Conservation (phyloP, 2,113 vertebrate genomes). For the Butastur rufipennis region DNA sequence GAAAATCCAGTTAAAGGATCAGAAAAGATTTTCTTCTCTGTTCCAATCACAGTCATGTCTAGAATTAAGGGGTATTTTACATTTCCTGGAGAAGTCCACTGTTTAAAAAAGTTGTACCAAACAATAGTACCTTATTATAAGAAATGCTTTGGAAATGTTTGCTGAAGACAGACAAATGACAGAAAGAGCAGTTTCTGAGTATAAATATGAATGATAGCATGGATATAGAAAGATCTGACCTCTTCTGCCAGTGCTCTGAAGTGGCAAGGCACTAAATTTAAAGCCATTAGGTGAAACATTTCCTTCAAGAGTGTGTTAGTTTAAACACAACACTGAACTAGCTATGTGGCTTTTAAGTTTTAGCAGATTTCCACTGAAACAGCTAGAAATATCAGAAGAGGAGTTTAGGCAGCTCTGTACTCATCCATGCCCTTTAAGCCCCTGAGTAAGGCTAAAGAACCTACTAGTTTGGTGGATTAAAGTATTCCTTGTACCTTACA, state of each 20-base stretch:
- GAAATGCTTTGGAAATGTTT: background rate
- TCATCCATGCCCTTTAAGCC: background rate
- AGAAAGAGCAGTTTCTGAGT: background rate
- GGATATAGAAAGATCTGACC: background rate
- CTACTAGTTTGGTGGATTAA: background rate
- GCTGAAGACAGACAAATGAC: background rate
- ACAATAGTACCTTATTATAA: background rate
- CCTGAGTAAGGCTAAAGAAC: background rate
- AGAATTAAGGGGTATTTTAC: background rate
- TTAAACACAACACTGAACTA: background rate
- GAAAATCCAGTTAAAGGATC: background rate
- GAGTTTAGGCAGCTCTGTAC: background rate
- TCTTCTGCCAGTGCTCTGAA: background rate
- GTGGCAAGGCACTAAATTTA: background rate
- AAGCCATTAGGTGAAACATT: background rate
- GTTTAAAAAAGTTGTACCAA: background rate
- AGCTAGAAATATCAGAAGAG: background rate
- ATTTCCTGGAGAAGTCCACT: background rate
- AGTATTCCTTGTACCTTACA: background rate
- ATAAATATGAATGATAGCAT: background rate
- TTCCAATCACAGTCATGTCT: background rate
- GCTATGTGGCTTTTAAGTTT: background rate
- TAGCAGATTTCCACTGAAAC: background rate
- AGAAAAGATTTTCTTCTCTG: background rate
- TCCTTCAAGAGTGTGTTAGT: background rate